Conservation (phyloP, 2,888 invertebrate species). For the Polia nebulosa region DNA sequence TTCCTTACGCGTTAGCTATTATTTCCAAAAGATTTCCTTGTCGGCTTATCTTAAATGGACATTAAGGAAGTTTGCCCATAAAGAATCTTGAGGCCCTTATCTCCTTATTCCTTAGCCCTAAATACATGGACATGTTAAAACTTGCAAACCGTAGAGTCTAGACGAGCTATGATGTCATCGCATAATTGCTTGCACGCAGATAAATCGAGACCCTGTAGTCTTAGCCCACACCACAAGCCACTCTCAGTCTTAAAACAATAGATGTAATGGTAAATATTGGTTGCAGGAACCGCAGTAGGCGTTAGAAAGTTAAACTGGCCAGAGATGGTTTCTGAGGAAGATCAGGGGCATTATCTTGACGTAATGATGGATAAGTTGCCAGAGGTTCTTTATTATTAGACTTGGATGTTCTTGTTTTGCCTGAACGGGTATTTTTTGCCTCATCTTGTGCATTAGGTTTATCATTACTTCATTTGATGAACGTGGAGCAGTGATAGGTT, state of each 20-base stretch:
- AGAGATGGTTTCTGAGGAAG: conserved; percentile 46
- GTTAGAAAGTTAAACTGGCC: conserved; percentile 66
- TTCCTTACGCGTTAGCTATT: conserved; percentile 22
- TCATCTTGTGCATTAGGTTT: conserved; percentile 10
- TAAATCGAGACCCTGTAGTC: conserved; percentile 42
- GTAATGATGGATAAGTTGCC: conserved; percentile 48
- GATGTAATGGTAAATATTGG: conserved; percentile 21
- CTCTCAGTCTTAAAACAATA: conserved; percentile 50
- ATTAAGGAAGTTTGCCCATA: neutral
- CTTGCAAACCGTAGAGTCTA: conserved; percentile 50
- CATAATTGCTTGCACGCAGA: conserved; percentile 53
- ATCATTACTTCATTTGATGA: neutral
- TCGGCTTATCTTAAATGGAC: conserved; percentile 13
- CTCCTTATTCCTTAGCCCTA: neutral
- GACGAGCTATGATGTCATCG: conserved; percentile 63
- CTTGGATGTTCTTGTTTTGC: conserved; percentile 19
- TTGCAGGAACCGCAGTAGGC: conserved; percentile 31
- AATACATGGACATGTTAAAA: conserved; percentile 35
- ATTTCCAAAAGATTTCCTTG: neutral
- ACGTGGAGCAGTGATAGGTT: neutral
- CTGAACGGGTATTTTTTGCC: neutral
- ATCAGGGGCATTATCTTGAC: conserved; percentile 58
- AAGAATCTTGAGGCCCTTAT: neutral
- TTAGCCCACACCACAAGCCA: conserved; percentile 26
- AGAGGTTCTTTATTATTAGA: conserved; percentile 25